Evolutionary conservation across 2,797 vertebrate species (phyloP).

Genomic region (Psittacula echo): DNA sequence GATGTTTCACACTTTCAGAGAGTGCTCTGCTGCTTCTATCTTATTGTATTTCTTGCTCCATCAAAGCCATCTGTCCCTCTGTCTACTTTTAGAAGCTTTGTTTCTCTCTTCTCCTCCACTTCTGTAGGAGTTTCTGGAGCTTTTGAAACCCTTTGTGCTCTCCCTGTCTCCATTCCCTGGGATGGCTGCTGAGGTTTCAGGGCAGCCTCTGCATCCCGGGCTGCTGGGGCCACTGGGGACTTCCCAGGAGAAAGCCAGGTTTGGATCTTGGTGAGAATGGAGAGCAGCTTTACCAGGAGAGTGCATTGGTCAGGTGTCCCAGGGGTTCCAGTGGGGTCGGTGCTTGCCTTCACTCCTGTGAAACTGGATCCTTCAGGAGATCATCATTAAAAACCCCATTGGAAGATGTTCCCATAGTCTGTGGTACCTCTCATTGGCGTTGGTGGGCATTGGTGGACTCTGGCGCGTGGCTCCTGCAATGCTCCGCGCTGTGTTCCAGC

Average conservation of each 20-base stretch:
- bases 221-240: not conserved
- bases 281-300: not conserved
- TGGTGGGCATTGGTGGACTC: not conserved
- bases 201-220: not conserved
- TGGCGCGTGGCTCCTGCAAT: rapidly evolving
- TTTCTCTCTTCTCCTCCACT: constrained; percentile 23
- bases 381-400: not conserved
- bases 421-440: rapidly evolving
- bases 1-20: constrained; percentile 19
- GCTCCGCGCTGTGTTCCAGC: not conserved
- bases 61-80: constrained; percentile 43
- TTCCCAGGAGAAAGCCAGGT: not conserved
- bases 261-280: not conserved
- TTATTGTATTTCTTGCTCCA: constrained; percentile 32
- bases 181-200: not conserved
- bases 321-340: rapidly evolving
- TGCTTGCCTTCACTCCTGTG: not conserved
- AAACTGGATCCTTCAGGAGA: not conserved
- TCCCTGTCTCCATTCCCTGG: not conserved
- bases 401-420: not conserved
- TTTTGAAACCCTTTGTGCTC: not conserved
- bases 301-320: rapidly evolving
- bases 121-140: not conserved
- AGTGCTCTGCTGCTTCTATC: not conserved
- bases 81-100: not conserved